These are phyloP conservation scores for Desmodus rotundus DNA, from an alignment of 2,113 vertebrate genomes.

Conservation along the genomic window DNA sequence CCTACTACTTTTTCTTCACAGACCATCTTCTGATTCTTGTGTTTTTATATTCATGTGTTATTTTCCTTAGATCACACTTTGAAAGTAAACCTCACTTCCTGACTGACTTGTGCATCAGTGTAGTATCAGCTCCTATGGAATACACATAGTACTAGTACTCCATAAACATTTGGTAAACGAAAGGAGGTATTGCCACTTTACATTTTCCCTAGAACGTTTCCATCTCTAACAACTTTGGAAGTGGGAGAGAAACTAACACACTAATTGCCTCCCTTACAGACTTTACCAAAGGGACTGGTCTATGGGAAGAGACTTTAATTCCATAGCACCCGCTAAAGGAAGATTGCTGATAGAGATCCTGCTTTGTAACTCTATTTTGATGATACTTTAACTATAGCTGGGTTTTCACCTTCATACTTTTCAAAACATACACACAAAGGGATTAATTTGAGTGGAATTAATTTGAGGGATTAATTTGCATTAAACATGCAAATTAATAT, in stretches of 20 bases:
- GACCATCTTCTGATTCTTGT: neutral
- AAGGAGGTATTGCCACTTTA: neutral
- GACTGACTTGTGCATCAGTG: neutral
- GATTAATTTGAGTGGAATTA: slow-evolving; percentile 28
- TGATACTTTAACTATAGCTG: neutral
- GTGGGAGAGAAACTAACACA: neutral
- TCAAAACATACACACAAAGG: neutral
- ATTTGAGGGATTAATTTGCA: too few species aligned
- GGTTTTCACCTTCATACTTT: slow-evolving; percentile 25
- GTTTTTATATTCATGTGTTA: neutral
- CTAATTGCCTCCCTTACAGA: neutral
- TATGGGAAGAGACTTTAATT: slow-evolving; percentile 33
- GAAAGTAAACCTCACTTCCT: neutral
- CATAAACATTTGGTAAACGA: neutral
- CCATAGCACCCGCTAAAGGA: slow-evolving; percentile 3
- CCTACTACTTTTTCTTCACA: neutral
- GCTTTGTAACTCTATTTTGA: slow-evolving; percentile 33
- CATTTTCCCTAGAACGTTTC: neutral
- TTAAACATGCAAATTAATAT: slow-evolving; percentile 14
- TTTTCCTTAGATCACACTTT: neutral
- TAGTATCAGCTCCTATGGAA: neutral
- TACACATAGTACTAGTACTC: neutral
- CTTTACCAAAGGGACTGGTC: neutral
- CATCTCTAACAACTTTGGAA: neutral
- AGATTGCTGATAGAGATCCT: slow-evolving; percentile 1